These are phyloP conservation scores for Rhopalosiphum nymphaeae DNA, from an alignment of 2,888 invertebrate species.

Conservation along the genomic window DNA sequence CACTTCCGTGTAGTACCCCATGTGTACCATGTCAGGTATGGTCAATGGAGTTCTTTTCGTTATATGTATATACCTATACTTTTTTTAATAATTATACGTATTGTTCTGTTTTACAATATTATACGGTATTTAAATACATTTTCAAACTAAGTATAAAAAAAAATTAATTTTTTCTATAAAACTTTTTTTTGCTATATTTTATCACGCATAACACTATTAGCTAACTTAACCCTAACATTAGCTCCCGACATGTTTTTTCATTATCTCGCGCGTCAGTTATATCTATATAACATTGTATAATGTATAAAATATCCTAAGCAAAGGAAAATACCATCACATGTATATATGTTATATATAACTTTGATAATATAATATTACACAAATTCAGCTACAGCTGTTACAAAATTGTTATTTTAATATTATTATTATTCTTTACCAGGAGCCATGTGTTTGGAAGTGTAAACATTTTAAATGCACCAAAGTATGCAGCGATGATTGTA, in stretches of 20 bases:
- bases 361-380: not conserved
- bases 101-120: not conserved
- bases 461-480: conserved; percentile 65
- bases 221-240: not conserved
- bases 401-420: not conserved
- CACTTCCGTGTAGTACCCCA: conserved; percentile 71
- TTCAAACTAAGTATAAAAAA: not conserved
- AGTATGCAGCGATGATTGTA: conserved; percentile 67
- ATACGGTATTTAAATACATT: not conserved
- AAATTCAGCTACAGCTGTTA: not conserved
- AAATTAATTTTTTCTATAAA: not conserved
- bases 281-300: not conserved
- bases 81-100: not conserved
- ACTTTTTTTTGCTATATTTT: not conserved
- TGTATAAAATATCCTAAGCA: not conserved
- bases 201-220: not conserved
- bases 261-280: not conserved
- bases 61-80: not conserved
- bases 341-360: not conserved
- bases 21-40: conserved; percentile 70
- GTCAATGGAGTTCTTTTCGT: not conserved
- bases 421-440: conserved; percentile 67
- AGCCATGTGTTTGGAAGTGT: conserved; percentile 67
- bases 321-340: not conserved
- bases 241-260: not conserved